A percentile compares a stretch with the other conserved stretches of the same genome.
Evolutionary conservation across 2,113 vertebrate species (phyloP).

Genomic region (Corvus cornix): DNA sequence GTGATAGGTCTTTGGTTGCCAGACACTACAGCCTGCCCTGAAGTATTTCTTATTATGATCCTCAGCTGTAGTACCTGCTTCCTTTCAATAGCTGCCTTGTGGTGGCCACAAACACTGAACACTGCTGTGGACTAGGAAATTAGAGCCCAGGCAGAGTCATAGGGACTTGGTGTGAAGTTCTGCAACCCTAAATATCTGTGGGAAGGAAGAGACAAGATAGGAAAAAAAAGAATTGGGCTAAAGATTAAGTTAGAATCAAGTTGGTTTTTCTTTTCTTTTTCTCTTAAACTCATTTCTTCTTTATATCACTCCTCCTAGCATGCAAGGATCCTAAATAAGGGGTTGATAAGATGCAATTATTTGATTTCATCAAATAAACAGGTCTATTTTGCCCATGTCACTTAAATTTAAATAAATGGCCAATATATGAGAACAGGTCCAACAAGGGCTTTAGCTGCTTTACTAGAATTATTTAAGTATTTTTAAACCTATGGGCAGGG

Average conservation of each 20-base stretch:
- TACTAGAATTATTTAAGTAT: neutral
- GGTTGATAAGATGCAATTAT: neutral
- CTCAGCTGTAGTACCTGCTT: conserved; percentile 68
- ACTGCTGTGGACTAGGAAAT: conserved; percentile 66
- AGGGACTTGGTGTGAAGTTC: conserved; percentile 66
- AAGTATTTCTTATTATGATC: conserved; percentile 34
- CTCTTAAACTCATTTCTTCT: neutral
- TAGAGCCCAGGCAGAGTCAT: conserved; percentile 65
- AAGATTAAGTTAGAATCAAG: conserved; percentile 50
- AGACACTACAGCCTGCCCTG: conserved; percentile 61
- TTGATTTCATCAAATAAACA: neutral
- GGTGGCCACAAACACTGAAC: conserved; percentile 67
- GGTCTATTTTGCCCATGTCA: neutral
- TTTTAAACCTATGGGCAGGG: neutral
- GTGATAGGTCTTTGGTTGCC: neutral
- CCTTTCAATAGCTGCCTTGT: conserved; percentile 67
- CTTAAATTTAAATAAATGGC: neutral
- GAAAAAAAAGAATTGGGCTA: conserved; percentile 61
- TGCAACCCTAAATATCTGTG: conserved; percentile 69
- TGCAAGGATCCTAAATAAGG: conserved; percentile 37
- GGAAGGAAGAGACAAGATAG: conserved; percentile 68
- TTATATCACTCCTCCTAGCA: conserved; percentile 45
- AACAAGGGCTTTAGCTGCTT: neutral
- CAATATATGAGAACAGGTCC: neutral
- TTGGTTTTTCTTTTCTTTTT: neutral